Base-by-base conservation (phyloP, 2,888 invertebrate species). In the Drosophila subsilvestris region DNA sequence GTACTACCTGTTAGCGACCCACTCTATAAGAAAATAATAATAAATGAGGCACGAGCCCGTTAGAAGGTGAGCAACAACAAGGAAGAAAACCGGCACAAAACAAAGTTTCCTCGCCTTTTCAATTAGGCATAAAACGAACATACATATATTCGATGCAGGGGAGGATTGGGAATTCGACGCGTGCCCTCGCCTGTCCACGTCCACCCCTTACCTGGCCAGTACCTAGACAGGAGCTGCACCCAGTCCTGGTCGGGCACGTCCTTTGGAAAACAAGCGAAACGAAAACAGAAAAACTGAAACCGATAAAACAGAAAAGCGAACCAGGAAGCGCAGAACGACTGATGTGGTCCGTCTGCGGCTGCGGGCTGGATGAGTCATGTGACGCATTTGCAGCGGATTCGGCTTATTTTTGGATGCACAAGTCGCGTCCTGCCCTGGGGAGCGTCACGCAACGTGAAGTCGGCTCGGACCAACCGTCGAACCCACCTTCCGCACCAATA, bases 1-100 rank as follows among this genome's bases (percentile, higher is more conserved):
- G 62, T 10, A 57, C 54, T 84, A 86, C 86, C 86, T 86, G 86
- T 86, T 84, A 74, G 76, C 77, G 74, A 60, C 75, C 75, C 79
- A 76, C 82, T 79, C 75, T 69, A 71, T 72, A 66, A 63, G 58
- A 76, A 67, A 81, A 79, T 77, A 76, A 81, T 86, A 84, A 86
- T 87, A 86, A 86, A 86, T 86, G 87, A 85, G 83, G 77, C 84
- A 78, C 80, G 79, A 80, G 81, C 59, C 67, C 72, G 86, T 80
- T 85, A 75, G 85, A 80, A 86, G 86, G 86, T 85, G 79, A 80
- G 62, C 62, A 70, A 47, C 44, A 67, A 67, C 57, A 51, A 29
- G 42, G 32, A 62, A 47, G 32, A 49, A 66, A 57, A 63, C 54
- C 62, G 58, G 25, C 61, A 42, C 51, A 56, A 37, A 70, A 63